Conservation (phyloP, 2,113 vertebrate genomes). For the Zingel zingel region DNA sequence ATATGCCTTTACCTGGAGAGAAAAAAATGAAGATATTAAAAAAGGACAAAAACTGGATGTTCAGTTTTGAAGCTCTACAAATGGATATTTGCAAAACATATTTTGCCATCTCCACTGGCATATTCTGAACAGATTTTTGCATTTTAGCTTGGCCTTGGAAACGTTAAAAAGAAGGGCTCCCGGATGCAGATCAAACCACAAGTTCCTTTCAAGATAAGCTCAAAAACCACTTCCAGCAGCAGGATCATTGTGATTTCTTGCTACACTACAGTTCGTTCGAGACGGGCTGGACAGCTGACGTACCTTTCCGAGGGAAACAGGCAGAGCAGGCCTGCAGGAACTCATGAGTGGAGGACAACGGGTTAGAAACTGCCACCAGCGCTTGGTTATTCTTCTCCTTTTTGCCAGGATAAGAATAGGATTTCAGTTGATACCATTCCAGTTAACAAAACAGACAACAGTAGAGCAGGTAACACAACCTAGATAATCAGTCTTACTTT, state of each 20-base stretch:
- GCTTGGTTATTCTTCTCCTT: constrained; percentile 72
- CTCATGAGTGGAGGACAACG: constrained; percentile 89
- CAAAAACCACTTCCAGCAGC: neutral
- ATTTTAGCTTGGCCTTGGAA: neutral
- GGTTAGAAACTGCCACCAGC: constrained; percentile 79
- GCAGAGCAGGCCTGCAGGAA: constrained; percentile 93
- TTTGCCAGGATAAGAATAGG: neutral
- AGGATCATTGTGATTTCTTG: neutral
- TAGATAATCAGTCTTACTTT: constrained; percentile 61
- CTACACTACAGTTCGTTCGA: neutral
- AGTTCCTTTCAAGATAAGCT: neutral
- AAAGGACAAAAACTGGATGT: too few species aligned
- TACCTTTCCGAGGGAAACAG: constrained; percentile 92
- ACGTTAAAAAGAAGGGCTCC: neutral
- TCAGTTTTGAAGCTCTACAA: too few species aligned
- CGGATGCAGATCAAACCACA: neutral
- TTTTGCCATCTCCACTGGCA: neutral
- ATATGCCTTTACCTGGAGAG: constrained; percentile 86
- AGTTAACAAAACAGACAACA: neutral
- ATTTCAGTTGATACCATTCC: constrained; percentile 11
- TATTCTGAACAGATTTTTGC: neutral
- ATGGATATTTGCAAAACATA: neutral
- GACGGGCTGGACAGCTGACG: neutral
- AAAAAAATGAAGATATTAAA: too few species aligned
- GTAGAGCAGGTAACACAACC: neutral